phyloP scores from a whole-genome alignment of 1,140 invertebrate genomes.

The Euwallacea fornicatus region DNA sequence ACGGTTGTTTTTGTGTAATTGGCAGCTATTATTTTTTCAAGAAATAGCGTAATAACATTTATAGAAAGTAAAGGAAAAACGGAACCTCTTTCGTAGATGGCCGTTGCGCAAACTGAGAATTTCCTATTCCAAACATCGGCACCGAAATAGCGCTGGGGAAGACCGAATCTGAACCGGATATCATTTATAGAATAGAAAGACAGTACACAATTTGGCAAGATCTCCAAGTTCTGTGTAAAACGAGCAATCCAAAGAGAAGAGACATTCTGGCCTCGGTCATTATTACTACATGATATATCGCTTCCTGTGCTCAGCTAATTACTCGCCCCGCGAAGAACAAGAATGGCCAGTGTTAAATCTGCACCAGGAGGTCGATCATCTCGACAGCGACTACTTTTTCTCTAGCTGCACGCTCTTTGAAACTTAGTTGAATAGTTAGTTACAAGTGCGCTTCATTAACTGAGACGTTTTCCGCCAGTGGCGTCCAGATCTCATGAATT shows the following conservation, averaged over 20 bases:
- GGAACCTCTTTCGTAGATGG: no score
- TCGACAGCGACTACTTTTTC: conserved; percentile 41
- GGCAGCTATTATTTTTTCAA: no score
- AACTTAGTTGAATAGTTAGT: conserved; percentile 23
- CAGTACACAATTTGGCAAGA: conserved; percentile 29
- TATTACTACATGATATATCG: conserved; percentile 55
- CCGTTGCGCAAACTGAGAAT: no score
- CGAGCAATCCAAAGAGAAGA: conserved; percentile 28
- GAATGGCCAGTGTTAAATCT: conserved; percentile 47
- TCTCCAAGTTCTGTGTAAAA: conserved; percentile 32
- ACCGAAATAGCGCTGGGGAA: background rate
- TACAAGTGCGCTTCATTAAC: conserved; percentile 4
- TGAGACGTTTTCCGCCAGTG: conserved; percentile 9
- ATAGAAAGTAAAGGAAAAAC: no score
- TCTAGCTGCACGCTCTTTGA: conserved; percentile 25
- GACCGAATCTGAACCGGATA: conserved; percentile 26
- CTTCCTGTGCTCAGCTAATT: conserved; percentile 54
- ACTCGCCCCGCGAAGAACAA: conserved; percentile 51
- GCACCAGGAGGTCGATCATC: conserved; percentile 43
- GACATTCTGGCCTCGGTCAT: conserved; percentile 54
- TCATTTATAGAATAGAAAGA: conserved; percentile 35
- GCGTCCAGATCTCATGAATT: background rate
- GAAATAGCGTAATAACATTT: no score
- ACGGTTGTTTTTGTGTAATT: no score
- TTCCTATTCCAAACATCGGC: no score